phyloP scores from a whole-genome alignment of 2,797 vertebrate species.

The Cetoscarus ocellatus region DNA sequence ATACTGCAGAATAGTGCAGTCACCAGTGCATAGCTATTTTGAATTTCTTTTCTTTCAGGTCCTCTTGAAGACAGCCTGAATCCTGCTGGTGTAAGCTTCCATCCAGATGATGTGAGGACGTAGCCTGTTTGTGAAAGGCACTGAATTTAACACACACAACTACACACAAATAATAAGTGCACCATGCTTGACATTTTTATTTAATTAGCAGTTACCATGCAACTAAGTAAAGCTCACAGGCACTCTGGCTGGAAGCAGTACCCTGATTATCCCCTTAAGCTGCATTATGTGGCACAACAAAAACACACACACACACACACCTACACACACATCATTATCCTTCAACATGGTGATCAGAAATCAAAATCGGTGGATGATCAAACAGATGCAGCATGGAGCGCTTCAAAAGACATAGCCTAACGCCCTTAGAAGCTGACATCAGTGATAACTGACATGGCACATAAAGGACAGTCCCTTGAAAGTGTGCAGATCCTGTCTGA shows the following conservation, averaged over 20 bases:
- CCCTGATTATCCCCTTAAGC: conserved; percentile 70
- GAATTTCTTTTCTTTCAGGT: conserved; percentile 9
- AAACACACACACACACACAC: no score
- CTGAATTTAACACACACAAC: conserved; percentile 13
- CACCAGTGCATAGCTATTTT: conserved; percentile 3
- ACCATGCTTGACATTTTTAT: conserved; percentile 76
- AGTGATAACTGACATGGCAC: conserved; percentile 58
- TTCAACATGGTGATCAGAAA: conserved; percentile 38
- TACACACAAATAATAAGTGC: conserved; percentile 45
- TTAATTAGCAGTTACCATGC: conserved; percentile 81
- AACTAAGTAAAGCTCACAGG: conserved; percentile 66
- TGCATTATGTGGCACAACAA: conserved; percentile 29
- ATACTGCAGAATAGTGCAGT: conserved; percentile 12
- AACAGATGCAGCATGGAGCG: conserved; percentile 52
- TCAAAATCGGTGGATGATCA: conserved; percentile 62
- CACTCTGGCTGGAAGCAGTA: conserved; percentile 67
- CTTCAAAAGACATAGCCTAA: conserved; percentile 56
- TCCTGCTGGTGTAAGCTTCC: conserved; percentile 15
- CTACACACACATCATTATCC: conserved; percentile 59
- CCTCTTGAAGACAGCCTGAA: conserved; percentile 7
- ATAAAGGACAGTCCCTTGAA: conserved; percentile 43
- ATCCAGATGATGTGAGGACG: conserved; percentile 23
- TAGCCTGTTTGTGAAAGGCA: conserved; percentile 2
- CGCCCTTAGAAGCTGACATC: conserved; percentile 43
- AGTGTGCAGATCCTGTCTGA: conserved; percentile 53